Evolutionary conservation across 2,888 invertebrate species (phyloP), one percentile per base, ranked within the genome.

Genomic region (Lasioglossum lativentre): DNA sequence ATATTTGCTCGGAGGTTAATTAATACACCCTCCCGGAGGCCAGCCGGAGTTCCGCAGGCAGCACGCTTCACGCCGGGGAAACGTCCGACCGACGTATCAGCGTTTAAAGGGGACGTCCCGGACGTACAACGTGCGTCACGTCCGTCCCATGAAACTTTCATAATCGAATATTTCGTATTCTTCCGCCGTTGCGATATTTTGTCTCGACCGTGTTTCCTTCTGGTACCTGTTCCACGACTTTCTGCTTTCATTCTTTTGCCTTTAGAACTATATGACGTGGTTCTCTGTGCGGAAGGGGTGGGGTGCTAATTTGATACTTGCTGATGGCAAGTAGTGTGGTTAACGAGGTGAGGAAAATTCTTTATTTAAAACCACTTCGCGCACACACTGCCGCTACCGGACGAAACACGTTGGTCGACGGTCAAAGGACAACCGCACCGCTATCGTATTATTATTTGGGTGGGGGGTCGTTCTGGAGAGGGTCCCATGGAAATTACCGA

Each of bases 1-100:
- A 88, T 88, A 88, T 88, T 88, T 86, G 88, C 74, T 2, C 81
- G 16, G 77, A 52, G 76, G 88, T 88, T 86, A 88, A 88, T 88
- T 88, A 88, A 88, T 86, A 88, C 86, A 86, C 82, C 66, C 59
- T 68, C 23, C n/a, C 63, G 38, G 42, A 52, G 66, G n/a, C 52
- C 5, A 38, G 27, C 5, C 23, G 38, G 74, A 68, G 68, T 79
- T 72, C 45, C 38, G 23, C 78, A 52, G 77, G 82, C 78, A 59
- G 23, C 27, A 34, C 34, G 72, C 16, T 40, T 23, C 27, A n/a
- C 59, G 12, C 47, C 30, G 81, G 34, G 76, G 76, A 84, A 82
- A 84, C 59, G 72, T 83, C 84, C 75, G 63, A 86, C 80, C 74
- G 77, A 86, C 83, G 84, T 83, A 84, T 83, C 68, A 83, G 66